Conservation (phyloP, 2,888 invertebrate species). For the Drosophila greeni region DNA sequence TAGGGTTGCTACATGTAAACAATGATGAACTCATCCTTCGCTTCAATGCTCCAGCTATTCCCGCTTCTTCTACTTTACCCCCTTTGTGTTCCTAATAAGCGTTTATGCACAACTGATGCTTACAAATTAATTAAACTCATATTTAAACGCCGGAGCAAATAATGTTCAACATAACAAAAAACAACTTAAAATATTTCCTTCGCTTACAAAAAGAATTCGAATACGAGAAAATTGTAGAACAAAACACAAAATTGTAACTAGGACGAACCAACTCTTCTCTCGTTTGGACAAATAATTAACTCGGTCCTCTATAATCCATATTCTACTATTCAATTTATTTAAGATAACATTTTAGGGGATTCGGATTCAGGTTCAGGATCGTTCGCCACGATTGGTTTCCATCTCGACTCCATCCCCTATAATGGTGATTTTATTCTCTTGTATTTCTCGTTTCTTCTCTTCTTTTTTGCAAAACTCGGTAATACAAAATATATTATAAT, state of each 20-base stretch:
- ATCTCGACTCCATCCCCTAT: constrained; percentile 5
- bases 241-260: constrained; percentile 47
- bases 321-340: constrained; percentile 60
- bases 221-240: constrained; percentile 8
- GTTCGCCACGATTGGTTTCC: constrained; percentile 13
- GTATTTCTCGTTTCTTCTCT: constrained; percentile 8
- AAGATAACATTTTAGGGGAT: constrained; percentile 47
- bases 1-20: constrained; percentile 33
- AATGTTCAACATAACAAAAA: constrained; percentile 59
- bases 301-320: constrained; percentile 15
- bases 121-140: constrained; percentile 46
- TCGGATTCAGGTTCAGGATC: background rate
- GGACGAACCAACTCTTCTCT: constrained; percentile 15
- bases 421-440: constrained; percentile 3
- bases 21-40: constrained; percentile 10
- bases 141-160: constrained; percentile 42
- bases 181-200: constrained; percentile 40
- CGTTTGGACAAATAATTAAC: constrained; percentile 3
- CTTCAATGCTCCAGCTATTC: constrained; percentile 1
- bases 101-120: constrained; percentile 51
- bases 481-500: constrained; percentile 27
- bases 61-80: constrained; percentile 10
- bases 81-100: constrained; percentile 47
- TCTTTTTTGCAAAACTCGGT: constrained; percentile 26
- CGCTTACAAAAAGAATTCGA: constrained; percentile 39